Evolutionary conservation across 2,113 vertebrate species (phyloP).

Genomic region (Pangasianodon hypophthalmus): DNA sequence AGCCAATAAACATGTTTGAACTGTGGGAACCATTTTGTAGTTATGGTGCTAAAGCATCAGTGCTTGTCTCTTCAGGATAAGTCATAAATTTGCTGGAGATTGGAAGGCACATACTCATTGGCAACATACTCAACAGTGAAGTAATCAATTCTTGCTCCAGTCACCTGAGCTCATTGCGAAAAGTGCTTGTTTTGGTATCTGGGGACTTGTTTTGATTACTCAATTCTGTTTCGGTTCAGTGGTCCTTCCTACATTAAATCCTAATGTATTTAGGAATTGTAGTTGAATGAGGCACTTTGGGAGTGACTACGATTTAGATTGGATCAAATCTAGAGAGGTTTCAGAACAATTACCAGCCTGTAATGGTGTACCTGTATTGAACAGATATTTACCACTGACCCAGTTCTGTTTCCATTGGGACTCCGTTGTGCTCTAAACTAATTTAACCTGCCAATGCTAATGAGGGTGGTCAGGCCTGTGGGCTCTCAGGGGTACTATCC

Average conservation of each 20-base stretch:
- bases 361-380: slow-evolving; percentile 27
- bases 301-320: slow-evolving; percentile 30
- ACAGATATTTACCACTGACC: slow-evolving; percentile 47
- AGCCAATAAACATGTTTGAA: not conserved
- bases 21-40: not conserved
- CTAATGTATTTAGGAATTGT: slow-evolving; percentile 15
- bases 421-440: slow-evolving; percentile 6
- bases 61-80: not conserved
- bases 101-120: not conserved
- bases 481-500: slow-evolving; percentile 9
- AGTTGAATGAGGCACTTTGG: not conserved
- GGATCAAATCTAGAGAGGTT: slow-evolving; percentile 33
- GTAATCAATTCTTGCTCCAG: not conserved
- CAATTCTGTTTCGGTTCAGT: not conserved
- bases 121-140: not conserved
- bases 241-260: not conserved
- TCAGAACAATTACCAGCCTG: slow-evolving; percentile 40
- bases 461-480: slow-evolving; percentile 44
- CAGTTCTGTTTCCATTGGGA: slow-evolving; percentile 45
- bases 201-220: slow-evolving; percentile 1
- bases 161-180: not conserved
- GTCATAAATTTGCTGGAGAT: not conserved
- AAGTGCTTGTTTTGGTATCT: not conserved
- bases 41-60: not conserved
- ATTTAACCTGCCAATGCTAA: slow-evolving; percentile 47